Percentiles rank a stretch among this genome's conserved stretches.
Conservation (phyloP, 2,113 vertebrate genomes). For the Noturus placidus region DNA sequence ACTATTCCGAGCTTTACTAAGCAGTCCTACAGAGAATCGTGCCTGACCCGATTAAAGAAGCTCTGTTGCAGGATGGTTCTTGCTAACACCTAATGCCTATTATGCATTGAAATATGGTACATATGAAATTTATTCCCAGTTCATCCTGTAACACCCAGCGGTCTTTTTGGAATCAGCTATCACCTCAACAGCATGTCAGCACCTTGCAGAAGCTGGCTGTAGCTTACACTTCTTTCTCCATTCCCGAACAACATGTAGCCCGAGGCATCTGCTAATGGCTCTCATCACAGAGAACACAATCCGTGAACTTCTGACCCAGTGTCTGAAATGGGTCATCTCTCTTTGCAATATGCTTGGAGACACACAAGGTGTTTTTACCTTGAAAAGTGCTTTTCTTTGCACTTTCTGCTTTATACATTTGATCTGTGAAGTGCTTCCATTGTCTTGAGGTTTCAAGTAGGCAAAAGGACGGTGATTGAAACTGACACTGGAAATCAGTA, state of each 20-base stretch:
- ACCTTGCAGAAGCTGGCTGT: slow-evolving; percentile 19
- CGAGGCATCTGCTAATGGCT: slow-evolving; percentile 28
- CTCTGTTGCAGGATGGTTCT: background rate
- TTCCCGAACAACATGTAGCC: slow-evolving; percentile 25
- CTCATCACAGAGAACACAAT: slow-evolving; percentile 15
- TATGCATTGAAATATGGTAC: slow-evolving; percentile 41
- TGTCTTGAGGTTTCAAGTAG: slow-evolving; percentile 34
- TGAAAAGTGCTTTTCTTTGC: slow-evolving; percentile 26
- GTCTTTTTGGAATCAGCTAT: slow-evolving; percentile 52
- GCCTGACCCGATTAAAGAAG: slow-evolving; percentile 46
- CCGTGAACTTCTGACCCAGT: slow-evolving; percentile 31
- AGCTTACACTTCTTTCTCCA: background rate
- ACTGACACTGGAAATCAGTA: slow-evolving; percentile 54
- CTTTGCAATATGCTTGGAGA: slow-evolving; percentile 4
- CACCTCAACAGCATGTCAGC: slow-evolving; percentile 43
- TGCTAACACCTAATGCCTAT: slow-evolving; percentile 53
- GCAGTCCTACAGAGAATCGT: slow-evolving; percentile 44
- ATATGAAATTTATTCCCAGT: slow-evolving; percentile 47
- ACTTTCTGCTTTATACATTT: slow-evolving; percentile 29
- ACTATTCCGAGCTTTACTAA: slow-evolving; percentile 57
- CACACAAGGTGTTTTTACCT: slow-evolving; percentile 20
- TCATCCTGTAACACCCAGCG: slow-evolving; percentile 44
- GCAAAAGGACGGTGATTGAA: slow-evolving; percentile 41
- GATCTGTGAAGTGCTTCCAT: slow-evolving; percentile 38
- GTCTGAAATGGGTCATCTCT: slow-evolving; percentile 10